Percentiles rank a stretch among this genome's conserved stretches.
Conservation (phyloP, 2,113 vertebrate genomes). For the Pomatorhinus ruficollis region DNA sequence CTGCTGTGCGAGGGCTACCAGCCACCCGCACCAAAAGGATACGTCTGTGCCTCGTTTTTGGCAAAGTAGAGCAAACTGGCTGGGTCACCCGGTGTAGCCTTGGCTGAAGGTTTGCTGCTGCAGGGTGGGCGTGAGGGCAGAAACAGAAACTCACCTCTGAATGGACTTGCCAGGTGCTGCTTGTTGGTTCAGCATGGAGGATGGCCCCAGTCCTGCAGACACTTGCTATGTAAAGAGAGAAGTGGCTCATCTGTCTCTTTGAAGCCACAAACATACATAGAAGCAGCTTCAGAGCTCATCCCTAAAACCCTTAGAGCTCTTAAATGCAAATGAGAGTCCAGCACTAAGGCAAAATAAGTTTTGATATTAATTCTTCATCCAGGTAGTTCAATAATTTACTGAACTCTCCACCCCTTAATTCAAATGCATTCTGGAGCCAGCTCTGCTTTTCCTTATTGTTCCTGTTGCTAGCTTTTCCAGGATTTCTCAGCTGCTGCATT, state of each 20-base stretch:
- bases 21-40: rapidly evolving
- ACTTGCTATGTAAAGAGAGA: background rate
- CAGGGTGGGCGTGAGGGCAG: rapidly evolving
- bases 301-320: background rate
- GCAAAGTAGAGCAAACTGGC: background rate
- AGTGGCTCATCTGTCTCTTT: background rate
- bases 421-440: background rate
- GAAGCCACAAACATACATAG: background rate
- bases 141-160: background rate
- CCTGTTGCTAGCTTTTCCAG: background rate
- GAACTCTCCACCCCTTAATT: background rate
- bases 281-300: background rate
- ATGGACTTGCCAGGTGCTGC: rapidly evolving
- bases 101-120: background rate
- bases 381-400: background rate
- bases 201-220: background rate
- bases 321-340: background rate
- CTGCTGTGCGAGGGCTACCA: background rate
- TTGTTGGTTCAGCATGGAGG: rapidly evolving
- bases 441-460: background rate
- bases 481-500: background rate
- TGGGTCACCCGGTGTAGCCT: background rate
- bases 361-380: constrained; percentile 1
- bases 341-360: background rate
- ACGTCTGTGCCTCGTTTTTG: background rate